Evolutionary conservation across 2,113 vertebrate species (phyloP).

Genomic region (Cephalophus harveyi): DNA sequence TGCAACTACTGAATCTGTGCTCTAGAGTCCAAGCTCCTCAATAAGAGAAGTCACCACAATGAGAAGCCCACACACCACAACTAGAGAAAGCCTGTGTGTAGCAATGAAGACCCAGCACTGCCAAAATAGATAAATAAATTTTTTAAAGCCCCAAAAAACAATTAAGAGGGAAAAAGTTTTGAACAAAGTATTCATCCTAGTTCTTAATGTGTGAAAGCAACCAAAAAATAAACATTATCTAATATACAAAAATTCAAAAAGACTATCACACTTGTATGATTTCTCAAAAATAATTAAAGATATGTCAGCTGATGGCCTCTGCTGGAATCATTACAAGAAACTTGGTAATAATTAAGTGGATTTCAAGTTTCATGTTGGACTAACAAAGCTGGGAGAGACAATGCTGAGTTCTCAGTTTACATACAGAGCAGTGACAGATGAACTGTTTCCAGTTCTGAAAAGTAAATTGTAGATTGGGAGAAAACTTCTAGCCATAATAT

Average conservation of each 20-base stretch:
- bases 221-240: neutral
- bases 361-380: slow-evolving; percentile 10
- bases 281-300: neutral
- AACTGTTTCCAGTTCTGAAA: neutral
- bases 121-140: neutral
- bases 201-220: neutral
- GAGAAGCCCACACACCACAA: neutral
- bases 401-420: neutral
- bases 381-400: neutral
- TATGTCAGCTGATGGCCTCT: neutral
- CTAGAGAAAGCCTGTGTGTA: neutral
- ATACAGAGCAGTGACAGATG: neutral
- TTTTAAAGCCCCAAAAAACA: neutral
- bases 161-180: neutral
- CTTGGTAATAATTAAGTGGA: neutral
- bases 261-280: neutral
- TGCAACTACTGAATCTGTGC: neutral
- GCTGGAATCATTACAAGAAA: neutral
- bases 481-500: neutral
- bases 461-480: neutral
- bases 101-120: neutral
- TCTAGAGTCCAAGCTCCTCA: neutral
- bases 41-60: neutral
- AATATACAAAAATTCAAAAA: neutral
- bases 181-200: neutral